phyloP scores from a whole-genome alignment of 37 sponge, comb jelly and placozoan species.

The Hormiphora californensis region DNA sequence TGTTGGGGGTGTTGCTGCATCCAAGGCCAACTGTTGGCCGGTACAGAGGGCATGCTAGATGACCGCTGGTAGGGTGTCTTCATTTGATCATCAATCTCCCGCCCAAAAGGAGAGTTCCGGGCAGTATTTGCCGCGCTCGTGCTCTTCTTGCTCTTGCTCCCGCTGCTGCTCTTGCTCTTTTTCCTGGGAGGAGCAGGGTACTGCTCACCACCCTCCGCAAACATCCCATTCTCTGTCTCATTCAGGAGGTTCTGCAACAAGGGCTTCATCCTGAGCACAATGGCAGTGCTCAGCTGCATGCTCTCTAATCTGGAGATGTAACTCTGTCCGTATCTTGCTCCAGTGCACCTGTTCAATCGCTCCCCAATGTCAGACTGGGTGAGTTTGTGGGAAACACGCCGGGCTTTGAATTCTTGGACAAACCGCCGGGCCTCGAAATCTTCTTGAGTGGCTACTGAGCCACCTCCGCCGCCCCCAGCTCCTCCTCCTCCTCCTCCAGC shows the following conservation, averaged over 20 bases:
- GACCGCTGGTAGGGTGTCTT: slow-evolving; percentile 13
- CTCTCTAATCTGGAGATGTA: slow-evolving; percentile 31
- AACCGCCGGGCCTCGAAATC: slow-evolving; percentile 33
- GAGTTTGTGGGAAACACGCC: slow-evolving; percentile 26
- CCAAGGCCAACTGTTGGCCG: background rate
- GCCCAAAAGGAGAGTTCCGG: background rate
- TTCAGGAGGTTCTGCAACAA: background rate
- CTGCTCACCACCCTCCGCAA: slow-evolving; percentile 13
- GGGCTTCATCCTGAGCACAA: slow-evolving; percentile 47
- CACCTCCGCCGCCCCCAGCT: too few relatives aligned
- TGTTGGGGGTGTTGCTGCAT: slow-evolving; percentile 27
- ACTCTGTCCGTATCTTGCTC: slow-evolving; percentile 44
- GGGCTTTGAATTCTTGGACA: slow-evolving; percentile 50
- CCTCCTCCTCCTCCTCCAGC: too few relatives aligned
- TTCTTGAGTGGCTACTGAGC: slow-evolving; percentile 1
- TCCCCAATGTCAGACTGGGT: slow-evolving; percentile 53
- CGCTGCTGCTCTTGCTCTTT: slow-evolving; percentile 15
- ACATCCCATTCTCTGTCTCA: slow-evolving; percentile 51
- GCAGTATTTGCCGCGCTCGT: background rate
- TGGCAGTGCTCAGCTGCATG: slow-evolving; percentile 45
- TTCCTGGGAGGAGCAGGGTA: slow-evolving; percentile 25
- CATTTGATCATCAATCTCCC: slow-evolving; percentile 33
- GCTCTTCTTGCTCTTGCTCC: background rate
- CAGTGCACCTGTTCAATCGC: slow-evolving; percentile 28
- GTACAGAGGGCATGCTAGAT: background rate